Evolutionary conservation across 1,140 invertebrate genomes (phyloP), one percentile per base, ranked within the genome.

Genomic region (Zaprionus ornatus): DNA sequence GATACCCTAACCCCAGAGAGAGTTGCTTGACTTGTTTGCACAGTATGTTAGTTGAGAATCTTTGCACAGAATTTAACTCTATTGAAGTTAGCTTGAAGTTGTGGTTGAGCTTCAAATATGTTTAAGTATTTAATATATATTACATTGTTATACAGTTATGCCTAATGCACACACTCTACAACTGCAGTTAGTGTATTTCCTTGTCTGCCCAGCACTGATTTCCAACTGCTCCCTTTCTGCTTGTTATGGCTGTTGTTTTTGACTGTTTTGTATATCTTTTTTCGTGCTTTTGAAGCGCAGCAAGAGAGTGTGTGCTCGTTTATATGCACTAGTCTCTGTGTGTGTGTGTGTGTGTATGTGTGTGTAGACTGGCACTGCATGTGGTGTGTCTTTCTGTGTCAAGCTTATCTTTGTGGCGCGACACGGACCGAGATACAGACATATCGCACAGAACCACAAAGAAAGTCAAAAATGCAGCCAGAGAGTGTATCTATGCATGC

Each of bases 351-450:
- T 68, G 42, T 73, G 19, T 73, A 6, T 35, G 27, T 29, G 42
- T 65, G 42, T 69, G 17, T 64, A 21, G 48, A 7, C 12, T 62
- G 19, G 62, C 48, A 32, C 52, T 55, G n/a, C 56, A 27, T 77
- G 52, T 74, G n/a, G 57, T 42, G 45, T 68, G 50, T 72, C 13
- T 60, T 74, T 61, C 45, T 74, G 73, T 82, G 80, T 62, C 64
- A 68, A 61, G 54, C 70, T 84, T 69, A 74, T 73, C 82, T 73
- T 69, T 76, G 71, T 56, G 67, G 68, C 45, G 61, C 29, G 42
- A 25, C 27, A 23, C 15, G 54, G 25, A 23, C n/a, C 37, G 27
- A 54, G 61, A 70, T 59, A 65, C 52, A 57, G 19, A 71, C 60
- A 17, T 48, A 56, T 17, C 60, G n/a, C 37, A 56, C 21, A 59